Percentiles rank a stretch among this genome's conserved stretches.
phyloP scores from a whole-genome alignment of 2,113 vertebrate species.

The Amphiprion percula region DNA sequence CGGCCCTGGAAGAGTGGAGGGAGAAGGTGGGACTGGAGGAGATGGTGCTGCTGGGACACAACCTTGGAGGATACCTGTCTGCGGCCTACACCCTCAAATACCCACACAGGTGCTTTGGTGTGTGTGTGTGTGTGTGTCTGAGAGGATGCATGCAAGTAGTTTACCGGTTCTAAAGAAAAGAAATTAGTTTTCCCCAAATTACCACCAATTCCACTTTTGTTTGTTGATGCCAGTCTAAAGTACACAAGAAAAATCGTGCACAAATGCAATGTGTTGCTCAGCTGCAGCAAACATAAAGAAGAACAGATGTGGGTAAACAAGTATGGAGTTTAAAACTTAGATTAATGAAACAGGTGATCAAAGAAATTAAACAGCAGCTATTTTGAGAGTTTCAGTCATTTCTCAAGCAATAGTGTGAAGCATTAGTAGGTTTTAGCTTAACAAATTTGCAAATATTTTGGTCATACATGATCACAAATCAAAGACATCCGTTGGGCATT shows the following conservation, averaged over 20 bases:
- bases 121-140: neutral
- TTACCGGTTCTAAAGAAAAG: no score
- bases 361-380: no score
- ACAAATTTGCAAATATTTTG: neutral
- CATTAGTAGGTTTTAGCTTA: neutral
- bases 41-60: conserved; percentile 94
- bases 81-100: conserved; percentile 92
- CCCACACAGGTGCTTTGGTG: conserved; percentile 84
- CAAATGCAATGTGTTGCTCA: neutral
- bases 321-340: neutral
- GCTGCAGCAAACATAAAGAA: neutral
- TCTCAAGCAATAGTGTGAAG: no score
- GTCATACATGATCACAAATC: neutral
- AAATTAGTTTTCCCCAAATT: no score
- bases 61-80: conserved; percentile 93
- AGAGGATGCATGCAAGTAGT: neutral
- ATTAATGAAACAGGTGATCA: no score
- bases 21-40: conserved; percentile 87
- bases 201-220: no score
- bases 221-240: neutral
- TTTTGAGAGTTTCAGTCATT: no score
- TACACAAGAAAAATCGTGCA: neutral
- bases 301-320: neutral
- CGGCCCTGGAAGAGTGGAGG: conserved; percentile 93
- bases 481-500: no score